These are phyloP conservation scores for Sminthopsis crassicaudata DNA, from an alignment of 2,113 vertebrate species.

Conservation along the genomic window DNA sequence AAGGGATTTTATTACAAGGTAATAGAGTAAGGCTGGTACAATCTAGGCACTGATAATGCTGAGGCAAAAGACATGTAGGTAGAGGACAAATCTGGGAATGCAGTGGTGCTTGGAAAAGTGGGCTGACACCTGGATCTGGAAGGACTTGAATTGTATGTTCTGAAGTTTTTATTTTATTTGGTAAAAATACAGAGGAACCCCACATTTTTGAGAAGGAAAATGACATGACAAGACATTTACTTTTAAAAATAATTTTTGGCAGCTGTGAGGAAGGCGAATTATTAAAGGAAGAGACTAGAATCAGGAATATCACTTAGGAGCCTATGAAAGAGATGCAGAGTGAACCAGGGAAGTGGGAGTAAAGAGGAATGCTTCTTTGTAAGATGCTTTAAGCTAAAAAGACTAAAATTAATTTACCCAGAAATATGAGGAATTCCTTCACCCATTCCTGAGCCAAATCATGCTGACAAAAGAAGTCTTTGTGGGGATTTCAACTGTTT, in stretches of 20 bases:
- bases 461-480: neutral
- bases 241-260: neutral
- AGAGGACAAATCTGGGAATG: neutral
- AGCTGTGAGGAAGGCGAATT: neutral
- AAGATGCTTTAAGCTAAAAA: constrained; percentile 1
- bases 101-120: neutral
- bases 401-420: neutral
- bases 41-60: neutral
- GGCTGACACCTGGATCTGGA: neutral
- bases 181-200: neutral
- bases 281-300: neutral
- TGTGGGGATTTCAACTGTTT: neutral
- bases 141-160: neutral
- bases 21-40: neutral
- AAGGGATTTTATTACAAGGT: neutral
- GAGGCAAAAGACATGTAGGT: neutral
- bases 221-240: neutral
- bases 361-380: neutral
- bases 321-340: neutral
- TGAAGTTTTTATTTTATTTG: neutral
- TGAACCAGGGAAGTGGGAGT: neutral
- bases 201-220: neutral
- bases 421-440: neutral
- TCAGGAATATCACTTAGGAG: neutral
- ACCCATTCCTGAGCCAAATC: neutral